A percentile compares a stretch with the other conserved stretches of the same genome.
Conservation (phyloP, 2,888 invertebrate species). For the Fissipunctia ypsillon region DNA sequence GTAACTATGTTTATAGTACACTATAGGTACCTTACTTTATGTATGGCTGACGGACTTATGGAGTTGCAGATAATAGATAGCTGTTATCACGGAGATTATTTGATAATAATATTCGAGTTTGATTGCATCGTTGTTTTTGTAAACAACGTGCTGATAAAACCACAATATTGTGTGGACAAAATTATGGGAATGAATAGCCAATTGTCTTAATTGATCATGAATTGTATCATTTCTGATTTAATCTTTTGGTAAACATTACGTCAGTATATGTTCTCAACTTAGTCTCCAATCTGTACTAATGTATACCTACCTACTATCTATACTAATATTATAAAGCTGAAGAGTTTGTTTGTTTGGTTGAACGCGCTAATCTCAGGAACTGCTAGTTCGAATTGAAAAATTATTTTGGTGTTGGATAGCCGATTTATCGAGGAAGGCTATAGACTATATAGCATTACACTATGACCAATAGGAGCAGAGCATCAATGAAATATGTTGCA, state of each 20-base stretch:
- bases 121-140: constrained; percentile 38
- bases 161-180: constrained; percentile 7
- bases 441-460: too few species aligned
- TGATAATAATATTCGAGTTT: constrained; percentile 33
- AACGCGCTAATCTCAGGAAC: too few species aligned
- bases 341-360: too few species aligned
- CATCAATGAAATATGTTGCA: too few species aligned
- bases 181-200: not conserved
- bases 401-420: too few species aligned
- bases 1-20: constrained; percentile 12
- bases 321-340: too few species aligned
- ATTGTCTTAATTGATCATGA: not conserved
- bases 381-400: too few species aligned
- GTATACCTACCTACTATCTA: too few species aligned
- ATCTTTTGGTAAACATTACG: not conserved
- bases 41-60: not conserved
- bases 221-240: not conserved
- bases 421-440: too few species aligned
- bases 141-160: constrained; percentile 19
- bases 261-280: not conserved
- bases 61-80: constrained; percentile 6
- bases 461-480: too few species aligned
- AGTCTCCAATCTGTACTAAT: too few species aligned
- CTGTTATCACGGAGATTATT: constrained; percentile 43
- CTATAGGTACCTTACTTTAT: not conserved